Conservation (phyloP, 2,888 invertebrate genomes). For the Tillus elongatus region DNA sequence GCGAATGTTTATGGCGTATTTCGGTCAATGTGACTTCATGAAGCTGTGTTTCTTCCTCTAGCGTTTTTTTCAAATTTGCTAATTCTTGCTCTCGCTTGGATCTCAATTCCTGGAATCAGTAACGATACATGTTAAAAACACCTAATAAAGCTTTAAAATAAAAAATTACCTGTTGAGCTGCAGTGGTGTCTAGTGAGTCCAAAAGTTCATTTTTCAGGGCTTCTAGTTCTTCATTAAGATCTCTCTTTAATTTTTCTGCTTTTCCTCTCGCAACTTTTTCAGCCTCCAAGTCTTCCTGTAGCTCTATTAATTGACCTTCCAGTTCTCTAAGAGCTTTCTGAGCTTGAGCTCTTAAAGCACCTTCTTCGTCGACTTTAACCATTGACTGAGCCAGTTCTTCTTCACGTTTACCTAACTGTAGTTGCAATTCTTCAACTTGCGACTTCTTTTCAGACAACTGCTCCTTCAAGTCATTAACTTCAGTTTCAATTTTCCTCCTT, state of each 20-base stretch:
- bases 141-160: no score
- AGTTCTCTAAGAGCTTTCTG: conserved; percentile 85
- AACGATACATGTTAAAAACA: no score
- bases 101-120: conserved; percentile 59
- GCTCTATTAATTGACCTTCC: conserved; percentile 85
- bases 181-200: conserved; percentile 92
- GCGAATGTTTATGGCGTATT: conserved; percentile 86
- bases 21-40: conserved; percentile 81
- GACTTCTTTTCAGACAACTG: conserved; percentile 82
- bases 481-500: conserved; percentile 82
- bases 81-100: conserved; percentile 95
- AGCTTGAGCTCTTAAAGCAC: conserved; percentile 71
- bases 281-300: conserved; percentile 94
- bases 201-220: conserved; percentile 93
- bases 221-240: conserved; percentile 93
- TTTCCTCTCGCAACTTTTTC: conserved; percentile 86
- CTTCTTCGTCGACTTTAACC: conserved; percentile 90
- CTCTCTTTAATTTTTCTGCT: conserved; percentile 91
- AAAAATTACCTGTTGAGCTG: conserved; percentile 72
- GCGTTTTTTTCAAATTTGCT: conserved; percentile 79
- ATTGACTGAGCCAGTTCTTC: conserved; percentile 86
- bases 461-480: conserved; percentile 85
- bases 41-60: conserved; percentile 82
- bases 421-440: conserved; percentile 88
- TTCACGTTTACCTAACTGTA: conserved; percentile 78